phyloP scores from a whole-genome alignment of 2,113 vertebrate genomes.

The Tursiops truncatus region DNA sequence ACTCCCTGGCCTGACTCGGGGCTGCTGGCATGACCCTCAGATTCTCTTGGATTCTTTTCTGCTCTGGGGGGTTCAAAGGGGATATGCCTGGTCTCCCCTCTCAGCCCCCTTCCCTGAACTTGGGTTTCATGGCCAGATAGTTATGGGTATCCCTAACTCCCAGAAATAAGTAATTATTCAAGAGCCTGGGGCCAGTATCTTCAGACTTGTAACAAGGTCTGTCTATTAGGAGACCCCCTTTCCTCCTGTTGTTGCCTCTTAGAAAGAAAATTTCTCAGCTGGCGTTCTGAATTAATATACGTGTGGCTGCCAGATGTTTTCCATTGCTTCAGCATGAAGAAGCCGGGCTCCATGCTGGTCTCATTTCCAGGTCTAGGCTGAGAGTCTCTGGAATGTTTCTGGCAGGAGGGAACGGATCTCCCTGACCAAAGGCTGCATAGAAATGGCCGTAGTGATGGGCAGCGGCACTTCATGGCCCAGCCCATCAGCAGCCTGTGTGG shows the following conservation, averaged over 20 bases:
- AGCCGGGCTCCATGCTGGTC: background rate
- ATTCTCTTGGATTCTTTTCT: background rate
- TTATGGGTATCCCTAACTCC: background rate
- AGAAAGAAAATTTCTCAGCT: background rate
- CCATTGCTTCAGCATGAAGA: background rate
- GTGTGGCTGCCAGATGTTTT: background rate
- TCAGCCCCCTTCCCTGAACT: background rate
- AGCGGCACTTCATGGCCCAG: background rate
- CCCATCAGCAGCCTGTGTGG: background rate
- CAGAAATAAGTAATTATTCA: conserved; percentile 2
- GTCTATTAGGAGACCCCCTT: background rate
- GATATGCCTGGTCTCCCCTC: background rate
- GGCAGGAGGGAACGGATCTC: background rate
- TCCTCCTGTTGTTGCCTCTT: background rate
- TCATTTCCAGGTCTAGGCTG: background rate
- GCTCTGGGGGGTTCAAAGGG: background rate
- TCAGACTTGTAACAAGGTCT: background rate
- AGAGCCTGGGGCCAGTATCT: background rate
- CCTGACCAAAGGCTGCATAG: background rate
- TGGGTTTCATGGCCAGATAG: background rate
- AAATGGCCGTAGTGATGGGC: background rate
- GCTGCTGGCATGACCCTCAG: background rate
- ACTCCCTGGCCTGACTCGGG: background rate
- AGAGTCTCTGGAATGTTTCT: background rate
- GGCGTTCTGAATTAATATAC: background rate